These are phyloP conservation scores for Synergus umbraculus DNA, from an alignment of 2,888 invertebrate genomes.

Conservation along the genomic window DNA sequence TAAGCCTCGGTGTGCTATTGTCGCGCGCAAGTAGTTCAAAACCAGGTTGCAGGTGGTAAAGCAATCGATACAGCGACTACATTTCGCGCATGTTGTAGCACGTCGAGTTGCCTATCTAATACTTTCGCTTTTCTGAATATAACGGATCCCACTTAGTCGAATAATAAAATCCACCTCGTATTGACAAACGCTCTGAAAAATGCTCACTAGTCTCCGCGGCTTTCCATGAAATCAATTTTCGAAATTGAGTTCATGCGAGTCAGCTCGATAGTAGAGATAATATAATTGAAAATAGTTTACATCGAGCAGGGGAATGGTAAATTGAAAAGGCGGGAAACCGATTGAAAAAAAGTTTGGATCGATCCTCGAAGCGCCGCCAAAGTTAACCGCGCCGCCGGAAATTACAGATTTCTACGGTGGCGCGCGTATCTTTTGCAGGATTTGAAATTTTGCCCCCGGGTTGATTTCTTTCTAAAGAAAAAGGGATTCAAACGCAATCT, in stretches of 20 bases:
- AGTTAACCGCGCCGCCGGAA: background rate
- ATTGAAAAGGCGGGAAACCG: background rate
- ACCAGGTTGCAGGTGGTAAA: conserved; percentile 50
- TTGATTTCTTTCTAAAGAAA: background rate
- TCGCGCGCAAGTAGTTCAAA: conserved; percentile 48
- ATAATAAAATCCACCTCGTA: background rate
- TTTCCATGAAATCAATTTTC: conserved; percentile 1
- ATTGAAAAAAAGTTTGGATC: background rate
- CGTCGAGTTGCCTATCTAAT: conserved; percentile 21
- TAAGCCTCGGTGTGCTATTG: conserved; percentile 41
- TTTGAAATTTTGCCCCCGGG: background rate
- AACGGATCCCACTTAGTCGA: conserved; percentile 4
- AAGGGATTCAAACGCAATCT: background rate
- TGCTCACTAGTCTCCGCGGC: background rate
- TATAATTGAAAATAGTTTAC: background rate
- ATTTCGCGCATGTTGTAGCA: conserved; percentile 39
- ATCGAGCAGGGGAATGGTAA: background rate
- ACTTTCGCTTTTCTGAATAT: conserved; percentile 39
- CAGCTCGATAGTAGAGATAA: background rate
- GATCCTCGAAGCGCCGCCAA: background rate
- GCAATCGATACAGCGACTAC: conserved; percentile 49
- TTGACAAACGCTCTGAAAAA: background rate
- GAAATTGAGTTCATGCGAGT: background rate
- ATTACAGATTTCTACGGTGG: background rate
- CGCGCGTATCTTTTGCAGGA: background rate